These are phyloP conservation scores for Cryptophagus acutangulus DNA, from an alignment of 2,888 invertebrate genomes.

Conservation along the genomic window DNA sequence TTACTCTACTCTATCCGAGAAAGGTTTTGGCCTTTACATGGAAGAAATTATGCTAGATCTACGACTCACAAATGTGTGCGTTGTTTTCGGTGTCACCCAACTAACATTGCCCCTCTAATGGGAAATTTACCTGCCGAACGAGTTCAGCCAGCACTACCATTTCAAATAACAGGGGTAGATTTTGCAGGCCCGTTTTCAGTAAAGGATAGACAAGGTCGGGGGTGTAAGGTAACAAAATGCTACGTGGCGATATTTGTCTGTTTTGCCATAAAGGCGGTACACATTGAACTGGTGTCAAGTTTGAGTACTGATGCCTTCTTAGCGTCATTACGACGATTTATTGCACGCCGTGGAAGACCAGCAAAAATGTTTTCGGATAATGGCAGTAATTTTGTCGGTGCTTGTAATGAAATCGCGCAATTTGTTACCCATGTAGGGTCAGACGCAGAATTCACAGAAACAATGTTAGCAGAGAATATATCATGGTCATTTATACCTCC, in stretches of 20 bases:
- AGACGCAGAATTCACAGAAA: too few relatives aligned
- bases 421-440: too few relatives aligned
- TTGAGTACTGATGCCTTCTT: constrained; percentile 11
- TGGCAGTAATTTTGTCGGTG: constrained; percentile 16
- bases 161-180: constrained; percentile 14
- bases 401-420: too few relatives aligned
- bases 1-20: constrained; percentile 2
- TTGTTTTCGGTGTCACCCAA: constrained; percentile 8
- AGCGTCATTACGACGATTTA: constrained; percentile 11
- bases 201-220: constrained; percentile 1
- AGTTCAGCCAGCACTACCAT: constrained; percentile 8
- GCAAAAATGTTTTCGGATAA: constrained; percentile 5
- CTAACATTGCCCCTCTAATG: constrained; percentile 3
- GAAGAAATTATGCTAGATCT: neutral
- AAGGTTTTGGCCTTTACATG: constrained; percentile 8
- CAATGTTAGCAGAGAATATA: too few relatives aligned
- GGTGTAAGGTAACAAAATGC: constrained; percentile 7
- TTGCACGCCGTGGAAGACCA: constrained; percentile 8
- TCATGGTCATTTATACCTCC: too few relatives aligned
- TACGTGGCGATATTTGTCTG: constrained; percentile 14
- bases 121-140: constrained; percentile 10
- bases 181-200: constrained; percentile 13
- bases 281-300: constrained; percentile 13
- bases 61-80: constrained; percentile 1
- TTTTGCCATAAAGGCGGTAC: constrained; percentile 11